Percentiles rank a stretch among this genome's conserved stretches.
These are phyloP conservation scores for Chrysolina oricalcia DNA, from an alignment of 2,888 invertebrate genomes.

Conservation along the genomic window DNA sequence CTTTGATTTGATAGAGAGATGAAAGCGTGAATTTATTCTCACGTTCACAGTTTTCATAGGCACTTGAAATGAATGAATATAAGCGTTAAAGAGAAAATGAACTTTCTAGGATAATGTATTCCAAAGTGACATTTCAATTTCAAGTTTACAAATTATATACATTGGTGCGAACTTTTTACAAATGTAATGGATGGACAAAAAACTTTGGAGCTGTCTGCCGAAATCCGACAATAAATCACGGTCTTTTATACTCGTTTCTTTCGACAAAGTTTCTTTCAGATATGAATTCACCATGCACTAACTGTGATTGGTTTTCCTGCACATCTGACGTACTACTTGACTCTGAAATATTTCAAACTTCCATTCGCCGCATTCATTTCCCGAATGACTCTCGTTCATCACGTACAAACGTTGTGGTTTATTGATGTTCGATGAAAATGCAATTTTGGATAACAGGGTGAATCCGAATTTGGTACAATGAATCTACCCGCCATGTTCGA, in stretches of 20 bases:
- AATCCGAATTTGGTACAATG: too few relatives aligned
- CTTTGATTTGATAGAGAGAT: constrained; percentile 11
- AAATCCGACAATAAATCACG: constrained; percentile 28
- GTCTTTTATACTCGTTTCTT: constrained; percentile 19
- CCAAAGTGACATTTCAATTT: constrained; percentile 53
- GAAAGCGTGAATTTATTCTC: constrained; percentile 6
- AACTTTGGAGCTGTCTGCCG: constrained; percentile 27
- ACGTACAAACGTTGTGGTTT: too few relatives aligned
- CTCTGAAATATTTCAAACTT: not conserved
- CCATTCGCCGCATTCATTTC: too few relatives aligned
- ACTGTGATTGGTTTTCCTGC: constrained; percentile 24
- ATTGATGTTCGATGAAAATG: too few relatives aligned
- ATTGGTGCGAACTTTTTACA: constrained; percentile 37
- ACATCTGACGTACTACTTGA: constrained; percentile 18
- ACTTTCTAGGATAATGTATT: constrained; percentile 42
- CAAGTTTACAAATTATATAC: constrained; percentile 56
- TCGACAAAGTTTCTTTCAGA: constrained; percentile 13
- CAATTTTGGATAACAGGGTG: too few relatives aligned
- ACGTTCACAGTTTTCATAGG: constrained; percentile 23
- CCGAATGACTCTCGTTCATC: too few relatives aligned
- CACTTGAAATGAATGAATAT: constrained; percentile 10
- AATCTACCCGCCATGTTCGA: too few relatives aligned
- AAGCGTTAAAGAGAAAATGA: constrained; percentile 10
- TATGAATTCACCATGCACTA: constrained; percentile 26
- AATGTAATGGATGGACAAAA: constrained; percentile 32